Evolutionary conservation across 2,113 vertebrate genomes (phyloP).

Genomic region (Scomber japonicus): DNA sequence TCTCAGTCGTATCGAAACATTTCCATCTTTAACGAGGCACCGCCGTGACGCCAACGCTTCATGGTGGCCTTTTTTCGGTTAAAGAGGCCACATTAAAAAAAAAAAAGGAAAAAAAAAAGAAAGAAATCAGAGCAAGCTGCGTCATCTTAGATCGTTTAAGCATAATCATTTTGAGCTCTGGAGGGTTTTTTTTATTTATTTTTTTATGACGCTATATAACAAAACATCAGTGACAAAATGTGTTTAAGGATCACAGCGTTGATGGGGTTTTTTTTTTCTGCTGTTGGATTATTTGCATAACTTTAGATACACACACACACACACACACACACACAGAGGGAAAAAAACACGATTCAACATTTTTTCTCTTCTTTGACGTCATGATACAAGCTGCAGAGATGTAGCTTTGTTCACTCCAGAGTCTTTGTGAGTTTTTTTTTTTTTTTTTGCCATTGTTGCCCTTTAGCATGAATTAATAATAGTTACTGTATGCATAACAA

Average conservation of each 20-base stretch:
- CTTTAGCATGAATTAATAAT: constrained; percentile 15
- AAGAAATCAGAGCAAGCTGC: constrained; percentile 43
- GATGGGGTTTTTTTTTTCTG: neutral
- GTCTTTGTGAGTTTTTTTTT: neutral
- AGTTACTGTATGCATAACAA: neutral
- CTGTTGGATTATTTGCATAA: too few relatives aligned
- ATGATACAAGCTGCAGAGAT: neutral
- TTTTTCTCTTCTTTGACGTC: neutral
- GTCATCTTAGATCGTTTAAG: constrained; percentile 30
- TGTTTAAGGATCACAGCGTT: neutral
- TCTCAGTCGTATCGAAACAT: neutral
- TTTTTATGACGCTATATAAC: neutral
- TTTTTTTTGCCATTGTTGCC: neutral
- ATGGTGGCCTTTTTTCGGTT: neutral
- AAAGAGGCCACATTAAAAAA: neutral
- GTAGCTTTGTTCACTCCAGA: neutral
- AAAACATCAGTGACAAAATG: neutral
- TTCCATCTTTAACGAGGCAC: constrained; percentile 19
- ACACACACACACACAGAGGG: neutral
- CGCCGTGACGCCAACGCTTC: neutral
- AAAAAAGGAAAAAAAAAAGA: neutral
- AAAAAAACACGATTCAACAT: neutral
- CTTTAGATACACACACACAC: neutral
- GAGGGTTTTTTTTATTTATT: neutral
- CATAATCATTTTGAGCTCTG: constrained; percentile 12